Base-by-base conservation (phyloP, 2,113 vertebrate genomes). In the Rhinoderma darwinii region DNA sequence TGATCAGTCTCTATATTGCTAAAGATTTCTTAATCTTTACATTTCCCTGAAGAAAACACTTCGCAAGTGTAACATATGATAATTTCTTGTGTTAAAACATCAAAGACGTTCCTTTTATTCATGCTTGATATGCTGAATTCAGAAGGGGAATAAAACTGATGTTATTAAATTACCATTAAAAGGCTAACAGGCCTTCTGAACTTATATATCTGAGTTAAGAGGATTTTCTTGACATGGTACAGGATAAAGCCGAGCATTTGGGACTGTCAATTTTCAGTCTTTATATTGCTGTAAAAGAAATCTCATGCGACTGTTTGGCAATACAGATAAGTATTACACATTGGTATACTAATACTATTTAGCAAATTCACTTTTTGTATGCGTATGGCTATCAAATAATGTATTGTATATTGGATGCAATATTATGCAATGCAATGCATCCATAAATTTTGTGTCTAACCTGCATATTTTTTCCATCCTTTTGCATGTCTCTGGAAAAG, bases 231-330 rank as follows among this genome's bases (percentile, higher is more conserved):
- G 63, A 83, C 82, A 70, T 83, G 61, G 63, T 51, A 39, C 50
- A 70, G 70, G 72, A 83, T 83, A 70, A 83, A 83, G 82, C 82
- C 35, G 27, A 83, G 82, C 82, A 51, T 83, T 68, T 83, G 66
- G 63, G 63, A 83, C 39, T 70, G 43, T 51, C 82, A 83, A 37
- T 83, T 72, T 83, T 68, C 59, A 66, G 47, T 70, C 44, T 72
- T 50, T 83, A 50, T 20, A 72, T 70, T 35, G 37, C 77, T 39
- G 51, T 39, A 80, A 61, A 51, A 80, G 18, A 80, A 80, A 80
- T 80, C 50, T 80, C 35, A 22, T 80, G 77, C 12, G 47, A 22
- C 20, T 80, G 77, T 80, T 59, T 80, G 50, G 35, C 35, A 59
- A 61, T 80, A 61, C 35, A n/a, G 77, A 83, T 83, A 83, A 83